Percentiles rank a stretch among this genome's conserved stretches.
phyloP scores from a whole-genome alignment of 2,888 invertebrate genomes.

The Pantelozetes paolii region DNA sequence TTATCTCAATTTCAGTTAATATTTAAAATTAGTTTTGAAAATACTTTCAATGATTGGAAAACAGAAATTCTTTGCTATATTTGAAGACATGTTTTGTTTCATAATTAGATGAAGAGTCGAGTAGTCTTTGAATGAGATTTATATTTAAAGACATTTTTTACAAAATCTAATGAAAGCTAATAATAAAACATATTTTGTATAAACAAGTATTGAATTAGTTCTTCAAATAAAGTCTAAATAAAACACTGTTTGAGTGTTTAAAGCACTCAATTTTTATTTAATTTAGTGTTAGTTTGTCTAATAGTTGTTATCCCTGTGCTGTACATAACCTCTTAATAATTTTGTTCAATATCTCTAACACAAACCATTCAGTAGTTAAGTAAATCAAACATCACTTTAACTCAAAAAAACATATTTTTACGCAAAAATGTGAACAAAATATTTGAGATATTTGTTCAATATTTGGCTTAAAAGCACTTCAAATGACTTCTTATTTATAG shows the following conservation, averaged over 20 bases:
- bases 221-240: not conserved
- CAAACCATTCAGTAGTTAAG: too few relatives aligned
- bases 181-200: not conserved
- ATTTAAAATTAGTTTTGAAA: not conserved
- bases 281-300: constrained; percentile 15
- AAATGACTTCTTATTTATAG: too few relatives aligned
- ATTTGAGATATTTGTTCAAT: too few relatives aligned
- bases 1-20: not conserved
- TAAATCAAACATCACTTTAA: too few relatives aligned
- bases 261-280: not conserved
- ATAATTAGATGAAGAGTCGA: not conserved
- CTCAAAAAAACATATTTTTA: too few relatives aligned
- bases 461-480: too few relatives aligned
- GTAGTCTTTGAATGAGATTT: not conserved
- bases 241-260: not conserved
- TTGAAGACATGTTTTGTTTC: too few relatives aligned
- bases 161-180: not conserved
- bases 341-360: too few relatives aligned
- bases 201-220: constrained; percentile 7
- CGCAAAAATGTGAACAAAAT: too few relatives aligned
- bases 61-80: not conserved
- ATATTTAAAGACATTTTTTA: not conserved
- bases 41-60: not conserved
- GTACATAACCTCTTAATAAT: not conserved
- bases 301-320: not conserved